Evolutionary conservation across 2,888 invertebrate species (phyloP).

Genomic region (Eupithecia insigniata): DNA sequence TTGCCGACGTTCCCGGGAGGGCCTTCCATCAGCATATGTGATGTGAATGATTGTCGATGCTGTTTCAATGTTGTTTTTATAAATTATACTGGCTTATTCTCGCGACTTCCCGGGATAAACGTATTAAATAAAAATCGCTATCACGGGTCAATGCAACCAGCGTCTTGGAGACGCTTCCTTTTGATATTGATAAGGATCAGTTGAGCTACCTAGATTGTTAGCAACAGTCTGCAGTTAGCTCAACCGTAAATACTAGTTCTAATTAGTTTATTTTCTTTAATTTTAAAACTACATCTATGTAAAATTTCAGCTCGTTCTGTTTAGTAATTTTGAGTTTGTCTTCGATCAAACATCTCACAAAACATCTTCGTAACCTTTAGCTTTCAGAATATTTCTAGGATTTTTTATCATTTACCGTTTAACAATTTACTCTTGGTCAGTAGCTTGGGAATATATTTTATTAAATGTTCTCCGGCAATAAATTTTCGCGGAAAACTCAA

Average conservation of each 20-base stretch:
- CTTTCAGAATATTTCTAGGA: neutral
- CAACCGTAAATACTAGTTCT: too few species aligned
- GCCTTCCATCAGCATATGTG: constrained; percentile 57
- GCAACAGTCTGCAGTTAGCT: too few species aligned
- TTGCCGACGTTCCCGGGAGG: constrained; percentile 70
- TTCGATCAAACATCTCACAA: neutral
- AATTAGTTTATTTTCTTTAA: too few species aligned
- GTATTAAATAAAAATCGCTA: neutral
- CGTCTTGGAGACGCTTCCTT: too few species aligned
- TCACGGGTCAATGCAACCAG: too few species aligned
- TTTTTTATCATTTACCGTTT: neutral
- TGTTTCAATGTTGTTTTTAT: constrained; percentile 17
- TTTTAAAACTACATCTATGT: neutral
- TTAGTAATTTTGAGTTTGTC: neutral
- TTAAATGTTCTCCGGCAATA: neutral
- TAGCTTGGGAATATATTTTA: neutral
- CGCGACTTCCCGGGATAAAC: neutral
- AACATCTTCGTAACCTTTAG: neutral
- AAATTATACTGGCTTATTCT: neutral
- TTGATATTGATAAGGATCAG: too few species aligned
- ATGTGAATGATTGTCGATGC: constrained; percentile 21
- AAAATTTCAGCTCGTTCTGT: neutral
- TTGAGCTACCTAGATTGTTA: too few species aligned
- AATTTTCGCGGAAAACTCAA: neutral
- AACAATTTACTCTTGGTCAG: neutral